Base-by-base conservation (phyloP, 2,113 vertebrate species). In the Sclerurus mexicanus region DNA sequence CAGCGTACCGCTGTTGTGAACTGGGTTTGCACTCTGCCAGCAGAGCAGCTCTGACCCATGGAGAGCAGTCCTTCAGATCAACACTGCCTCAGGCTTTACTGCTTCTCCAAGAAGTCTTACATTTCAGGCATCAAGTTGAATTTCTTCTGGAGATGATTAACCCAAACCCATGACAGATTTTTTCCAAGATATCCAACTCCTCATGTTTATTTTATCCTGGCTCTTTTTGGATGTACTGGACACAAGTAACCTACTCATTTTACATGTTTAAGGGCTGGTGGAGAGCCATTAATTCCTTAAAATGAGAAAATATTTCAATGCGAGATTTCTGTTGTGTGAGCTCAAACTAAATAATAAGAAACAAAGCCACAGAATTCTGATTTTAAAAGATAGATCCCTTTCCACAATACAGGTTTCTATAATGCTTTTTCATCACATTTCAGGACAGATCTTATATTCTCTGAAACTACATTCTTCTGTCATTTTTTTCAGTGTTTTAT, bases 71-170 rank as follows among this genome's bases (percentile, higher is more conserved):
- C 98, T 98, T 98, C 98, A 98, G 98, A 98, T 99, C 99, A 99
- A 98, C 98, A 98, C 98, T 98, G 98, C 98, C 98, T 98, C 98
- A 47, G 98, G 98, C 98, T 98, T 97, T 97, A 97, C 98, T 98
- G 98, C 98, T 98, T 99, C 99, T 99, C 98, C 98, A 98, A 98
- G 98, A 99, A 98, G 99, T 99, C 99, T 99, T 99, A 99, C 99
- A 98, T 99, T 99, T 99, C 99, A 99, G 98, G 98, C 98, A 98
- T 98, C 98, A 98, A 99, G 98, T 99, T 98, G 98, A 98, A 99
- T 98, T 98, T 99, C 99, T 99, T 99, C 99, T 99, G 99, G 99
- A 99, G 99, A 99, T 99, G 99, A 99, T 99, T 99, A 99, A 99
- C 98, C 98, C 98, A 99, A 99, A 99, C 99, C 99, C 99, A 99